Conservation (phyloP, 1,140 invertebrate genomes). For the Plectrocnemia conspersa region DNA sequence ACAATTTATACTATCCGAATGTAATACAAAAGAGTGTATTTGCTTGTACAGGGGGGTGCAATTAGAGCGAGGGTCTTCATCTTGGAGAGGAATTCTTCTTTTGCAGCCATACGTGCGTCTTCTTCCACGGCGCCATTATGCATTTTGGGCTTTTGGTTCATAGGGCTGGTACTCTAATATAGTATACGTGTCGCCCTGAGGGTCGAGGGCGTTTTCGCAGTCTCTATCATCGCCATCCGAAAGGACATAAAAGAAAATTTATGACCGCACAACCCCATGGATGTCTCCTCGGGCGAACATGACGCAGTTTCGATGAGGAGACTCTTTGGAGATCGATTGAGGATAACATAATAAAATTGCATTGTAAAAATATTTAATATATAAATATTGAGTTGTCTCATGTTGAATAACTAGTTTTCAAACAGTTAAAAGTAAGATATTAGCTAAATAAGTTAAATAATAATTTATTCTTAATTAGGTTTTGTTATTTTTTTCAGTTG, state of each 20-base stretch:
- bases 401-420: too few relatives aligned
- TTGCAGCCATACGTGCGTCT: constrained; percentile 24
- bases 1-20: constrained; percentile 17
- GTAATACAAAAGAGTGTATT: constrained; percentile 30
- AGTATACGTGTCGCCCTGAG: constrained; percentile 7
- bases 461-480: too few relatives aligned
- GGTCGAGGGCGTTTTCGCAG: not conserved
- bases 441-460: too few relatives aligned
- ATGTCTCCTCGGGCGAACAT: too few relatives aligned
- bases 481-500: too few relatives aligned
- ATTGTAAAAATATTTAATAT: too few relatives aligned
- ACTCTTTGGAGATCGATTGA: too few relatives aligned
- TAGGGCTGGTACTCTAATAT: constrained; percentile 10
- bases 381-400: too few relatives aligned
- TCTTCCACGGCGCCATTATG: not conserved
- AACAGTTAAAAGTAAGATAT: too few relatives aligned
- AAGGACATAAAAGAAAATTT: constrained; percentile 32
- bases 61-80: constrained; percentile 19
- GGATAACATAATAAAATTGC: too few relatives aligned
- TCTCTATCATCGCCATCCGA: constrained; percentile 28
- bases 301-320: too few relatives aligned
- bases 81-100: constrained; percentile 9
- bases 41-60: constrained; percentile 28
- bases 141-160: not conserved
- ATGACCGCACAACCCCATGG: constrained; percentile 21